Conservation (phyloP, 2,797 vertebrate species). For the Clarias platycephalus region DNA sequence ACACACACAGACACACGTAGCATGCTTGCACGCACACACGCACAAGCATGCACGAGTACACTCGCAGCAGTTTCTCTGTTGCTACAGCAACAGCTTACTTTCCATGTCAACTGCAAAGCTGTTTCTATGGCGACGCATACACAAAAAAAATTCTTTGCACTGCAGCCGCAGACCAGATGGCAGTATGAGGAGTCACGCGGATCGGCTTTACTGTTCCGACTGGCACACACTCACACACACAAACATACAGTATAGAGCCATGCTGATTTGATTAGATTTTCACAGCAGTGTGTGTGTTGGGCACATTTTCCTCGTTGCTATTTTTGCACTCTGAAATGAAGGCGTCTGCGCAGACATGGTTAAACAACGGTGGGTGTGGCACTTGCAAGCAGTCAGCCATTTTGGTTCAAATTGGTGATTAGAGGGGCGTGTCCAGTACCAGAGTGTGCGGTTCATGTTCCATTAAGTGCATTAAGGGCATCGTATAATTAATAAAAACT, state of each 20-base stretch:
- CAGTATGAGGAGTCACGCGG: constrained; percentile 70
- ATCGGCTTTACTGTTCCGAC: constrained; percentile 61
- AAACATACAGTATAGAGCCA: constrained; percentile 30
- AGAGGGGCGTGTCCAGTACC: background rate
- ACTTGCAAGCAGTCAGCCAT: background rate
- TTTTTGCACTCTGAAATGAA: background rate
- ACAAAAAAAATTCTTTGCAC: constrained; percentile 84
- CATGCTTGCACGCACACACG: constrained; percentile 53
- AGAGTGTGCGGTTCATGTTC: background rate
- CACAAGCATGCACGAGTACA: constrained; percentile 59
- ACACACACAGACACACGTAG: constrained; percentile 20
- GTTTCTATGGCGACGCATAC: constrained; percentile 83
- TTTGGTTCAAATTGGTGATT: background rate
- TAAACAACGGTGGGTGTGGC: background rate
- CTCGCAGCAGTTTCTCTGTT: constrained; percentile 83
- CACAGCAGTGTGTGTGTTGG: background rate
- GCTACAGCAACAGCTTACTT: constrained; percentile 87
- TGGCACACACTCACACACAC: constrained; percentile 38
- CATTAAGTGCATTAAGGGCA: background rate
- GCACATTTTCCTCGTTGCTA: background rate
- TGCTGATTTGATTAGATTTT: constrained; percentile 12
- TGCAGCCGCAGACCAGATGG: constrained; percentile 84
- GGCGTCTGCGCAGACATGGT: background rate
- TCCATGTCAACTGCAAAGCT: constrained; percentile 84
- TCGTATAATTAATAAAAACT: background rate